Evolutionary conservation across 2,888 invertebrate genomes (phyloP).

Genomic region (Coremacera marginata): DNA sequence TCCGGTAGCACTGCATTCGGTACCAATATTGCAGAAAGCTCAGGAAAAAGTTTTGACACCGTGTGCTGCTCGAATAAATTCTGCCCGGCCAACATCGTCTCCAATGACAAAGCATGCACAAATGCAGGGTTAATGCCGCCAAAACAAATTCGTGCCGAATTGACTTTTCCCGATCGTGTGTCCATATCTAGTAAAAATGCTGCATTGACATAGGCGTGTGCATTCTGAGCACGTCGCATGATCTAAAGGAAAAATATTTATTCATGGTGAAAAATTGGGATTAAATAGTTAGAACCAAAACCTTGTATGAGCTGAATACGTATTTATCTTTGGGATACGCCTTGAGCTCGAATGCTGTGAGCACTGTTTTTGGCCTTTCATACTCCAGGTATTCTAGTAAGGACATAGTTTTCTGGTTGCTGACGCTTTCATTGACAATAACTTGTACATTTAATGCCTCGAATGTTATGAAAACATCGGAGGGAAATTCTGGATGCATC

Average conservation of each 20-base stretch:
- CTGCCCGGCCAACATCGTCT: constrained; percentile 70
- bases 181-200: constrained; percentile 77
- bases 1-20: constrained; percentile 77
- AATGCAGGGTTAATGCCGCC: constrained; percentile 75
- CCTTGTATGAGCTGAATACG: constrained; percentile 60
- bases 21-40: constrained; percentile 74
- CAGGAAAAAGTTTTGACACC: constrained; percentile 69
- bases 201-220: constrained; percentile 83
- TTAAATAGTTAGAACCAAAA: too few species aligned
- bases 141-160: constrained; percentile 73
- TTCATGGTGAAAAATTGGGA: too few species aligned
- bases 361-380: constrained; percentile 78
- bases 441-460: constrained; percentile 63
- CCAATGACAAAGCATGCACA: constrained; percentile 73
- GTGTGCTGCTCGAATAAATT: constrained; percentile 68
- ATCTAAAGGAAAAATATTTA: constrained; percentile 68
- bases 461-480: constrained; percentile 75
- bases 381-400: constrained; percentile 73
- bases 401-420: constrained; percentile 69
- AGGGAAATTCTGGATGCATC: constrained; percentile 76
- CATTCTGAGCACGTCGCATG: constrained; percentile 82
- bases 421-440: constrained; percentile 57
- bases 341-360: constrained; percentile 74
- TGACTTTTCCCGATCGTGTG: constrained; percentile 63
- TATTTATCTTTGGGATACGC: constrained; percentile 70